Evolutionary conservation across 2,797 vertebrate species (phyloP), one percentile per base, ranked within the genome.

Genomic region (Danio tinwini): DNA sequence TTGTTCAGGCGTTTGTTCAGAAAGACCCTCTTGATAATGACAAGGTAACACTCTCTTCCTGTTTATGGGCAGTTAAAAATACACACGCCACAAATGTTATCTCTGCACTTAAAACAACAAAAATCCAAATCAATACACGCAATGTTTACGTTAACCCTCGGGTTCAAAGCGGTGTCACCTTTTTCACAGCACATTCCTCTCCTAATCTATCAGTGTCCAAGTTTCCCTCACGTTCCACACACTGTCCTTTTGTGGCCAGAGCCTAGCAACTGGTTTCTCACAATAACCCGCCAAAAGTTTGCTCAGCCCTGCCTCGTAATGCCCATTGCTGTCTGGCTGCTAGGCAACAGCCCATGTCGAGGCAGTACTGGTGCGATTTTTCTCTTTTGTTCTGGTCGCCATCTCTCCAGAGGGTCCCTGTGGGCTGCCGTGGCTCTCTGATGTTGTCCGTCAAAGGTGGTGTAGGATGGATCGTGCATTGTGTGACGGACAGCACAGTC

Each of bases 1-100:
- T 99, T 62, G 93, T 99, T 83, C 97, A 98, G 85, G 97, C 96
- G 0, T 98, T 98, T 80, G 94, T 95, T 62, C 96, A 95, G 81
- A 98, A 98, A 89, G 95, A 95, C 87, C 95, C 93, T 58, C 89
- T 96, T 89, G 95, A 97, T 88, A 97, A 96, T 4, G 93, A 96
- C 84, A 95, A 96, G 97, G 97, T 99, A 94, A 75, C 16, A 72
- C 7, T 44, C 16, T 4, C 44, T 4, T 83, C 72, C 19, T 39
- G 19, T 64, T 55, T 72, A 40, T 13, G 45, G 67, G 42, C 37
- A 40, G 76, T 9, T 17, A 63, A 78, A 71, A 78, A 78, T 78
- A 71, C 10, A 69, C 50, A 11, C 45, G 61, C 39, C 39, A 1
- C 65, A 62, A 70, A 52, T 45, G 76, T 52, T 69, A 16, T 11